Percentiles rank a stretch among this genome's conserved stretches.
phyloP scores from a whole-genome alignment of 2,888 invertebrate genomes.

The Metalampra italica region DNA sequence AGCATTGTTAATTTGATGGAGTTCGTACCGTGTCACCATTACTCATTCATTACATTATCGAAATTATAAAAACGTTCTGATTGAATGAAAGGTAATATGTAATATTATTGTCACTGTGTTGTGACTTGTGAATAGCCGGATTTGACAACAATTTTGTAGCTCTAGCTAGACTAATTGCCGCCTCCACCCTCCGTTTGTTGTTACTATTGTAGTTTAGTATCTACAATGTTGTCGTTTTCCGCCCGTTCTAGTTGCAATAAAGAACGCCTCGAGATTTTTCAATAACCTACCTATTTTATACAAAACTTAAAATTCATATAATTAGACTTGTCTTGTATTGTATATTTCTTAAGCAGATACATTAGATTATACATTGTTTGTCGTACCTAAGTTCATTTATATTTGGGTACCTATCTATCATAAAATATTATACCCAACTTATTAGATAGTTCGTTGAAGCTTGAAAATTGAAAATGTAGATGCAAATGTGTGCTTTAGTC shows the following conservation, averaged over 20 bases:
- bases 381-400: no score
- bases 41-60: slow-evolving; percentile 3
- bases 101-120: slow-evolving; percentile 29
- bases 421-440: no score
- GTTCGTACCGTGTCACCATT: slow-evolving; percentile 24
- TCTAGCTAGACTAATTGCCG: slow-evolving; percentile 17
- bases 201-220: slow-evolving; percentile 37
- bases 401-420: no score
- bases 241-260: not conserved
- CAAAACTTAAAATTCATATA: slow-evolving; percentile 11
- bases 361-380: no score
- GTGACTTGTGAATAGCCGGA: slow-evolving; percentile 18
- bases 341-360: no score
- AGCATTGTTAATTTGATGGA: slow-evolving; percentile 14
- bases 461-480: no score
- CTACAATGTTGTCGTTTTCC: slow-evolving; percentile 27
- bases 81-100: slow-evolving; percentile 18
- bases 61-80: slow-evolving; percentile 24
- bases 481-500: no score
- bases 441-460: no score
- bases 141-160: slow-evolving; percentile 37
- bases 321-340: no score
- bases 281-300: slow-evolving; percentile 3
- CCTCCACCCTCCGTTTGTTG: slow-evolving; percentile 21
- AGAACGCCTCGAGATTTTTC: not conserved